Conservation (phyloP, 2,888 invertebrate species). For the Himalopsyche tibetana region DNA sequence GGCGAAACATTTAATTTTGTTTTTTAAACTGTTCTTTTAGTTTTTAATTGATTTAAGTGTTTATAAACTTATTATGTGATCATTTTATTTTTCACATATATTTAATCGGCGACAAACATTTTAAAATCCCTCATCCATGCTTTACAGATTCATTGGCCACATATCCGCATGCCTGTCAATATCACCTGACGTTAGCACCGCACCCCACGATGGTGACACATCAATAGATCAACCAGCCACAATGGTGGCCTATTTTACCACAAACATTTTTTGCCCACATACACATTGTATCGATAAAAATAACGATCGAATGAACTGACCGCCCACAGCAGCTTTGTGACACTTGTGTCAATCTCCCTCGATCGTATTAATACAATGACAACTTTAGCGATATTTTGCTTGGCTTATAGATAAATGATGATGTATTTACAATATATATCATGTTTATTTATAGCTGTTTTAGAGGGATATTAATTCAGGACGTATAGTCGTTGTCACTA, state of each 20-base stretch:
- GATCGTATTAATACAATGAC: background rate
- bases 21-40: too few relatives aligned
- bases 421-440: background rate
- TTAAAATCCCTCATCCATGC: too few relatives aligned
- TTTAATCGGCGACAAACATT: too few relatives aligned
- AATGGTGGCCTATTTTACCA: background rate
- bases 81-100: too few relatives aligned
- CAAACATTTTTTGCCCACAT: background rate
- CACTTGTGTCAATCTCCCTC: background rate
- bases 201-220: slow-evolving; percentile 35
- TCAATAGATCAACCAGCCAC: slow-evolving; percentile 52
- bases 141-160: background rate
- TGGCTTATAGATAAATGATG: background rate
- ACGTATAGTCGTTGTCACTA: too few relatives aligned
- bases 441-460: background rate
- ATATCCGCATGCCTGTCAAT: background rate
- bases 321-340: background rate
- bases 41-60: too few relatives aligned
- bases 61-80: too few relatives aligned
- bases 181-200: background rate
- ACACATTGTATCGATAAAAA: background rate
- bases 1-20: too few relatives aligned
- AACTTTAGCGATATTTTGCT: background rate
- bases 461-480: too few relatives aligned
- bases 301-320: background rate